Conservation (phyloP, 2,797 vertebrate species). For the Aselliscus stoliczkanus region DNA sequence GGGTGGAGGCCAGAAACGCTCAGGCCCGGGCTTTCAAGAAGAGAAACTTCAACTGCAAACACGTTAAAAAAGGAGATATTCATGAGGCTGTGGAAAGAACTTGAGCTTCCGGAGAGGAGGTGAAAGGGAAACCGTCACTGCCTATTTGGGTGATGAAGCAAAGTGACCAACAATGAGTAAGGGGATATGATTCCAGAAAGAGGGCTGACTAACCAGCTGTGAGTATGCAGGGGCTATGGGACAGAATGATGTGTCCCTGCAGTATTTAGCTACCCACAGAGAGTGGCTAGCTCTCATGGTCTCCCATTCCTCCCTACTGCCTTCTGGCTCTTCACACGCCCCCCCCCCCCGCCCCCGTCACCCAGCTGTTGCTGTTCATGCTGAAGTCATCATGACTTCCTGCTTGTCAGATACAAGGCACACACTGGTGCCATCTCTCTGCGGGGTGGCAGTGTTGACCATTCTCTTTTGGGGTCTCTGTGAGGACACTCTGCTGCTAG, state of each 20-base stretch:
- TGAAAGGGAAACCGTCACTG: constrained; percentile 42
- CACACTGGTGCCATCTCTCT: not conserved
- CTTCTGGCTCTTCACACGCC: not conserved
- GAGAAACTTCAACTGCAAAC: not conserved
- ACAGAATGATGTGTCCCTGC: not conserved
- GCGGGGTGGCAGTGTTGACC: not conserved
- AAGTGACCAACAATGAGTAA: constrained; percentile 62
- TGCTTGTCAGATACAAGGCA: not conserved
- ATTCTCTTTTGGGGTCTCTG: not conserved
- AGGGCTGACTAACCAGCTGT: not conserved
- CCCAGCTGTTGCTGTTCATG: not conserved
- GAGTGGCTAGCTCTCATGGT: not conserved
- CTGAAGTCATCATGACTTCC: not conserved
- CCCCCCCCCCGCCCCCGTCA: not conserved
- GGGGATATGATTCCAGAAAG: constrained; percentile 60
- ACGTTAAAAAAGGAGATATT: not conserved
- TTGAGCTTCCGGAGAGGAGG: not conserved
- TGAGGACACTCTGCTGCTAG: too few species aligned
- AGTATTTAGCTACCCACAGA: constrained; percentile 2
- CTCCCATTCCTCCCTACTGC: not conserved
- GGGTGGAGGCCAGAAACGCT: not conserved
- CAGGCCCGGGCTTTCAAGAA: not conserved
- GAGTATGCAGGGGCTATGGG: not conserved
- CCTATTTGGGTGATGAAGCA: constrained; percentile 15
- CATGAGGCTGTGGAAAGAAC: not conserved